phyloP scores from a whole-genome alignment of 2,113 vertebrate species.

The Orientallactaga bullata region DNA sequence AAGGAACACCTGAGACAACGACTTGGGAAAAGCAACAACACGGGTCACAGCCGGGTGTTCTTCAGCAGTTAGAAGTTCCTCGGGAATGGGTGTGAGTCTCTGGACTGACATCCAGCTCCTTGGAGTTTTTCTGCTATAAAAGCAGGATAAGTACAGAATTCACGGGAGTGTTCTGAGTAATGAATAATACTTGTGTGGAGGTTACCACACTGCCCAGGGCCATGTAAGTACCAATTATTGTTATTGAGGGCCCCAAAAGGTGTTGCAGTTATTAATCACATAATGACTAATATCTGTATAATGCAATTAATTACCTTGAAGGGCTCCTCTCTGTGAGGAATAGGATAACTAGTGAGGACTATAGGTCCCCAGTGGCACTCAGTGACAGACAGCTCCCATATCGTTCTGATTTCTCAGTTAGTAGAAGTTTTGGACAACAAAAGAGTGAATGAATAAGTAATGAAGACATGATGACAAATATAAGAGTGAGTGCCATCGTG shows the following conservation, averaged over 20 bases:
- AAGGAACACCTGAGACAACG: accelerated
- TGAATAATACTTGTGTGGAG: too few relatives aligned
- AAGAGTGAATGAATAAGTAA: not conserved
- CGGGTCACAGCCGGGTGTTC: accelerated
- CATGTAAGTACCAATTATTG: accelerated
- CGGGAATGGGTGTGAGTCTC: not conserved
- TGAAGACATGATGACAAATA: not conserved
- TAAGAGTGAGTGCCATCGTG: not conserved
- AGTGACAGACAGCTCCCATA: not conserved
- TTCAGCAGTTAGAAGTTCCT: accelerated
- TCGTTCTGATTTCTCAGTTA: not conserved
- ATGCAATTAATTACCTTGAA: not conserved
- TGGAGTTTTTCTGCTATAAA: not conserved
- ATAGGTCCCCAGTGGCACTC: too few relatives aligned
- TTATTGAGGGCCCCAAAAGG: too few relatives aligned
- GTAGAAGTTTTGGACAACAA: not conserved
- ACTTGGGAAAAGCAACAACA: accelerated
- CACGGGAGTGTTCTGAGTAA: accelerated
- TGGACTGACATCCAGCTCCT: accelerated
- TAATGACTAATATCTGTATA: not conserved
- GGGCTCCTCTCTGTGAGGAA: not conserved
- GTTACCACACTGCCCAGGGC: not conserved
- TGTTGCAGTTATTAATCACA: not conserved
- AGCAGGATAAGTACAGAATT: accelerated
- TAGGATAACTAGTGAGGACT: accelerated